Evolutionary conservation across 2,113 vertebrate species (phyloP).

Genomic region (Strix aluco): DNA sequence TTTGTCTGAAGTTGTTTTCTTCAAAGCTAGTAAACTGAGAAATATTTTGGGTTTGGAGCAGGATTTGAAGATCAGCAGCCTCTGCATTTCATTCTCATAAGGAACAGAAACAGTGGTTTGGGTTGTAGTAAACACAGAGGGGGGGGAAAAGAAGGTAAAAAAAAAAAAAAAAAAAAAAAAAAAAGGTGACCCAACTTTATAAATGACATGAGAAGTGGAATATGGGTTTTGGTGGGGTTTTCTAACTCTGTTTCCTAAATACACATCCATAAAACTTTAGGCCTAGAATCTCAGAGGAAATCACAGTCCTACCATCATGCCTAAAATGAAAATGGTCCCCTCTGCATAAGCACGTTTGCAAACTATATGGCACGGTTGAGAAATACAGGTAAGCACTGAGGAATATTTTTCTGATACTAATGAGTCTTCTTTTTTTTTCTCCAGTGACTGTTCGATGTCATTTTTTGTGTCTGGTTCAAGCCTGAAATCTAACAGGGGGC

Average conservation of each 20-base stretch:
- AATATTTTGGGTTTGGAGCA: not conserved
- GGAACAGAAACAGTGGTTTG: not conserved
- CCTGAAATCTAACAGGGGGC: not conserved
- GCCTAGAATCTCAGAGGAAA: not conserved
- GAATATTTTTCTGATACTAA: not conserved
- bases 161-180: too few species aligned
- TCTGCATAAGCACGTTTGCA: accelerated
- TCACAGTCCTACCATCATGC: not conserved
- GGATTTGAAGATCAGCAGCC: not conserved
- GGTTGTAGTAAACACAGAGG: not conserved
- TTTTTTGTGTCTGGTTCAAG: not conserved
- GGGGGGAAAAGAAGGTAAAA: not conserved
- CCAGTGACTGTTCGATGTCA: not conserved
- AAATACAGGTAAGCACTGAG: too few species aligned
- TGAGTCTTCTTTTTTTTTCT: not conserved
- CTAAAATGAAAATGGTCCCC: accelerated
- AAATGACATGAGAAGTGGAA: not conserved
- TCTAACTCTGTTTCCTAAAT: not conserved
- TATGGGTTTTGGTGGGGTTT: not conserved
- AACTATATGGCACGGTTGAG: not conserved
- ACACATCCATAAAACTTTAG: not conserved
- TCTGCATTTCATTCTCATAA: not conserved
- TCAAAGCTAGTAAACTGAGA: not conserved
- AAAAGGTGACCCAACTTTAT: too few species aligned
- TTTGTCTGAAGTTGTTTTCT: not conserved